A percentile compares a stretch with the other conserved stretches of the same genome.
phyloP scores from a whole-genome alignment of 2,113 vertebrate genomes.

The Mobula birostris region DNA sequence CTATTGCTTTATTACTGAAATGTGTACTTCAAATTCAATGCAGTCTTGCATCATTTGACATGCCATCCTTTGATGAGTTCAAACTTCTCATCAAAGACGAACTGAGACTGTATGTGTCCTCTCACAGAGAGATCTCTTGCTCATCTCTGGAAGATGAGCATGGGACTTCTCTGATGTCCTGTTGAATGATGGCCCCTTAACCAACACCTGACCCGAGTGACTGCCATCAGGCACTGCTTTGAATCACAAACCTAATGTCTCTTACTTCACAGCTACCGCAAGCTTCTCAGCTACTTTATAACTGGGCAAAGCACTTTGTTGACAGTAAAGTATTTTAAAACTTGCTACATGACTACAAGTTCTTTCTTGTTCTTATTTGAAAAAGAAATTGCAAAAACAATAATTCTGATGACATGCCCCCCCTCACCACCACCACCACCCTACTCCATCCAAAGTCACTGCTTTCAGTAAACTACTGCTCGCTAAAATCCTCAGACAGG shows the following conservation, averaged over 20 bases:
- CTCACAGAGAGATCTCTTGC: background rate
- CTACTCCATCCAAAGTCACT: background rate
- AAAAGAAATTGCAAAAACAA: background rate
- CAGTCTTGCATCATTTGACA: background rate
- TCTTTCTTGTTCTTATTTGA: background rate
- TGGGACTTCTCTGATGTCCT: background rate
- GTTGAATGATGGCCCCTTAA: background rate
- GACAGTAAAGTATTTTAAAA: background rate
- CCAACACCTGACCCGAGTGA: background rate
- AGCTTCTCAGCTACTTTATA: background rate
- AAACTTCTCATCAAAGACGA: no score
- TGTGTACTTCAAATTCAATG: background rate
- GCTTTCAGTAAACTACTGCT: background rate
- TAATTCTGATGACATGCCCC: background rate
- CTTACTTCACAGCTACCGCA: background rate
- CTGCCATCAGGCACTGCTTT: no score
- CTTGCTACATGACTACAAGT: no score
- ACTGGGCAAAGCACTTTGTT: background rate
- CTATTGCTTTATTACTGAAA: background rate
- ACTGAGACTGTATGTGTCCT: background rate
- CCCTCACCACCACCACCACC: background rate
- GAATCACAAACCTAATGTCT: background rate
- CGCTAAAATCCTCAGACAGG: background rate
- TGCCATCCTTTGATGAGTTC: background rate
- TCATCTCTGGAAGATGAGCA: background rate